A percentile compares a stretch with the other conserved stretches of the same genome.
Evolutionary conservation across 2,888 invertebrate species (phyloP).

Genomic region (Cloeon dipterum): DNA sequence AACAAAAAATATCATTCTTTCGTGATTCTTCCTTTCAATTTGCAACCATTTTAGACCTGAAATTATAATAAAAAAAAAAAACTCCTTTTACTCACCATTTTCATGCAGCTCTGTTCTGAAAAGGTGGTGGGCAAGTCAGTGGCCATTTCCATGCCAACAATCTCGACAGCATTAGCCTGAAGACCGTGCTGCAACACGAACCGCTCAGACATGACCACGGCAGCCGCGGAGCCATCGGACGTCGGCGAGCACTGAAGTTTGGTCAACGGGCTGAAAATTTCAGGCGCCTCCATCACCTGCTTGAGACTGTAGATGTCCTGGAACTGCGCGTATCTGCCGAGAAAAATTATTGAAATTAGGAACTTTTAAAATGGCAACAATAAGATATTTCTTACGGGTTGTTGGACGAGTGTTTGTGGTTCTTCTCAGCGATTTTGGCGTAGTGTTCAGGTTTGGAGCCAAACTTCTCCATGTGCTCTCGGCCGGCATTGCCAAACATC

Average conservation of each 20-base stretch:
- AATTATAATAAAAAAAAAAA: background rate
- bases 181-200: constrained; percentile 69
- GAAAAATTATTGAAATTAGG: too few species aligned
- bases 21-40: background rate
- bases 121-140: constrained; percentile 80
- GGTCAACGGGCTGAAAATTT: constrained; percentile 76
- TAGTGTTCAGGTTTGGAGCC: constrained; percentile 83
- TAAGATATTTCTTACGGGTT: constrained; percentile 46
- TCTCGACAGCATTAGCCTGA: constrained; percentile 76
- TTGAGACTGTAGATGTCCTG: constrained; percentile 76
- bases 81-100: constrained; percentile 26
- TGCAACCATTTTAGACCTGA: background rate
- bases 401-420: constrained; percentile 88
- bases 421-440: constrained; percentile 94
- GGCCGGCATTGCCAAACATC: constrained; percentile 88
- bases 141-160: constrained; percentile 90
- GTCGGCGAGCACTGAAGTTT: constrained; percentile 97
- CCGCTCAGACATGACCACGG: constrained; percentile 70
- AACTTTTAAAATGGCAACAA: background rate
- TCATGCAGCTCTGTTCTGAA: constrained; percentile 53
- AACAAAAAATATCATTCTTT: background rate
- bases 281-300: constrained; percentile 70
- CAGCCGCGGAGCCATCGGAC: constrained; percentile 94
- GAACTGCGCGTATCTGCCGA: constrained; percentile 66
- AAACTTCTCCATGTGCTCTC: constrained; percentile 90